phyloP scores from a whole-genome alignment of 1,140 invertebrate genomes.

The Idris sp. region DNA sequence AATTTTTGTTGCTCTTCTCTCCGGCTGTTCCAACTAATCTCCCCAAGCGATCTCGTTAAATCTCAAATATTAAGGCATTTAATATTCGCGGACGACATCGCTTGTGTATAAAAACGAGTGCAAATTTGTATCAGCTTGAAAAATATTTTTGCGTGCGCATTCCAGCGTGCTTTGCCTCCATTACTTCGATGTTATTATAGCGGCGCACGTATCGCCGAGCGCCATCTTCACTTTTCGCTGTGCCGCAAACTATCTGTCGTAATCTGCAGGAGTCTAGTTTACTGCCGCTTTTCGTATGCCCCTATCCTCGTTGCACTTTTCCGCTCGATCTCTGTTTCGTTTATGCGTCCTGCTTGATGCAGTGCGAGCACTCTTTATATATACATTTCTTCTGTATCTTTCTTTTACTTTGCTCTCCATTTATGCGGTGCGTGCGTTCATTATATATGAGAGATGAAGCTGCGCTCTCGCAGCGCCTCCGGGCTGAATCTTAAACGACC shows the following conservation, averaged over 20 bases:
- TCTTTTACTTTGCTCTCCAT: slow-evolving; percentile 54
- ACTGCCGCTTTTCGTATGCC: slow-evolving; percentile 58
- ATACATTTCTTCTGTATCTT: slow-evolving; percentile 20
- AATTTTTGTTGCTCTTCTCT: slow-evolving; percentile 1
- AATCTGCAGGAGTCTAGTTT: slow-evolving; percentile 63
- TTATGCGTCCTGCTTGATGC: no score
- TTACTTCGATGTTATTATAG: slow-evolving; percentile 75
- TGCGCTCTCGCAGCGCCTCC: slow-evolving; percentile 7
- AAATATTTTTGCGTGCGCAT: slow-evolving; percentile 49
- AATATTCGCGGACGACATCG: slow-evolving; percentile 33
- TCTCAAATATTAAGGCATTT: slow-evolving; percentile 37
- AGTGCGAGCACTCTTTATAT: no score
- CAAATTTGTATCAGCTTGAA: no score
- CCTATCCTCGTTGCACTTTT: slow-evolving; percentile 38
- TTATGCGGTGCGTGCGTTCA: slow-evolving; percentile 37
- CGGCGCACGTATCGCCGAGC: slow-evolving; percentile 63
- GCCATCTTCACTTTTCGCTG: slow-evolving; percentile 68
- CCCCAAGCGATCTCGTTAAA: not conserved
- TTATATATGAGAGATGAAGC: slow-evolving; percentile 24
- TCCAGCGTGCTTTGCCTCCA: slow-evolving; percentile 66
- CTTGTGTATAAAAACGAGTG: slow-evolving; percentile 45
- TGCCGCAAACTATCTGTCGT: slow-evolving; percentile 62
- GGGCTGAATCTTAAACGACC: slow-evolving; percentile 31
- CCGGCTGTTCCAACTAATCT: no score
- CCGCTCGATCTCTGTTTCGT: slow-evolving; percentile 17